These are phyloP conservation scores for Chaenogobius annularis DNA, from an alignment of 2,113 vertebrate genomes.

Conservation along the genomic window DNA sequence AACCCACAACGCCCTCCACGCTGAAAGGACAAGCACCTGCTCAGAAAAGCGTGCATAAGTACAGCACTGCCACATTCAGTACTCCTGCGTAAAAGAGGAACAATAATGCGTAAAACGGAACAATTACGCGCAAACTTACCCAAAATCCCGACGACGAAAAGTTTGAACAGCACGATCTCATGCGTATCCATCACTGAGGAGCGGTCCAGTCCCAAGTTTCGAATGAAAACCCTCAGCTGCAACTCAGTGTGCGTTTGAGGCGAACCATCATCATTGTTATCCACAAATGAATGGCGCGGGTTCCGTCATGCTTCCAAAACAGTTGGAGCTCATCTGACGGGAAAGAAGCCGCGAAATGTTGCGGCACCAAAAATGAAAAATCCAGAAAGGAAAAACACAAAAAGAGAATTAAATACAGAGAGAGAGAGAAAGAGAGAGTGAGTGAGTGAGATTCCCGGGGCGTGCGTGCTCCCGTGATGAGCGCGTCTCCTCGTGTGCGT, in stretches of 20 bases:
- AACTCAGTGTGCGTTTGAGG: slow-evolving; percentile 50
- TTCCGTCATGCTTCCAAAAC: slow-evolving; percentile 28
- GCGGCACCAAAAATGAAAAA: not conserved
- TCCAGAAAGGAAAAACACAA: not conserved
- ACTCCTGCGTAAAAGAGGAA: not conserved
- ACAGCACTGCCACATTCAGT: not conserved
- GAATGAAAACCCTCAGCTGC: slow-evolving; percentile 56
- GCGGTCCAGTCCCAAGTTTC: slow-evolving; percentile 35
- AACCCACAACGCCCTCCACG: not conserved
- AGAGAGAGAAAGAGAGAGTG: not conserved
- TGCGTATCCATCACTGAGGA: slow-evolving; percentile 70
- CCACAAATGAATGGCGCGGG: slow-evolving; percentile 16
- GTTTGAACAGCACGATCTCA: slow-evolving; percentile 60
- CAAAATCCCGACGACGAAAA: slow-evolving; percentile 68
- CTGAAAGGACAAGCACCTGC: not conserved
- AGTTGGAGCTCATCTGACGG: not conserved
- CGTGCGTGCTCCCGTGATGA: slow-evolving; percentile 20
- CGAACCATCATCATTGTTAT: slow-evolving; percentile 60
- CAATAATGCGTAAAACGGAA: not conserved
- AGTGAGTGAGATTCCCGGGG: slow-evolving; percentile 19
- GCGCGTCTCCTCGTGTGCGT: slow-evolving; percentile 22
- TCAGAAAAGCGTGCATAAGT: not conserved
- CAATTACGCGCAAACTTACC: slow-evolving; percentile 59
- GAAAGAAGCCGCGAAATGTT: not conserved
- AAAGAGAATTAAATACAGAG: not conserved